A percentile compares a stretch with the other conserved stretches of the same genome.
Evolutionary conservation across 2,113 vertebrate species (phyloP).

Genomic region (Indicator maculatus): DNA sequence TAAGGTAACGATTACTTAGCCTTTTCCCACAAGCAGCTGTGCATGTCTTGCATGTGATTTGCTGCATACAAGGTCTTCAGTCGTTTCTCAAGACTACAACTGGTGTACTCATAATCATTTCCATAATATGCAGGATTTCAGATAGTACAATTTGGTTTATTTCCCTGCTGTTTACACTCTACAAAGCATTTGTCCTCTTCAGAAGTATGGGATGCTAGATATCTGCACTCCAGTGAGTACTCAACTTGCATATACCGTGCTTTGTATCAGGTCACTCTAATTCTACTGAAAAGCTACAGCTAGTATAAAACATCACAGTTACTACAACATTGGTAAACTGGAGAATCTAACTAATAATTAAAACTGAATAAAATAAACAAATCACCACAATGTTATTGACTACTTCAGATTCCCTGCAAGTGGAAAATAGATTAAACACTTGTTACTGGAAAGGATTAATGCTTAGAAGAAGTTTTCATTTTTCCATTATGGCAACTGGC

Average conservation of each 20-base stretch:
- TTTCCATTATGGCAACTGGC: background rate
- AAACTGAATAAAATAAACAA: background rate
- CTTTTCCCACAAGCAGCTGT: background rate
- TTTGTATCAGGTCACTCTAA: background rate
- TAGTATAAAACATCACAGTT: background rate
- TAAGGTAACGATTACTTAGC: background rate
- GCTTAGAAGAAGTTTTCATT: background rate
- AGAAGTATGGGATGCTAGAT: background rate
- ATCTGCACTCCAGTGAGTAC: too few species aligned
- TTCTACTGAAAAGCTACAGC: background rate
- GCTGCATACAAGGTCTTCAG: background rate
- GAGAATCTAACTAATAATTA: background rate
- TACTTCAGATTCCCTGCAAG: background rate
- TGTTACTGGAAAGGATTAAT: background rate
- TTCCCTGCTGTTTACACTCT: background rate
- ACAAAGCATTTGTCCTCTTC: background rate
- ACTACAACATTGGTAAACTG: background rate
- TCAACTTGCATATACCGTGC: background rate
- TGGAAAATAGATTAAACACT: background rate
- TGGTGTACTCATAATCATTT: background rate
- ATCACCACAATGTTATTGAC: background rate
- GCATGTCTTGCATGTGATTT: background rate
- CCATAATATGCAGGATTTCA: background rate
- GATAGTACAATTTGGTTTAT: background rate
- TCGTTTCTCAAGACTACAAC: background rate